Conservation (phyloP, 2,888 invertebrate species). For the Polymixis flavicincta region DNA sequence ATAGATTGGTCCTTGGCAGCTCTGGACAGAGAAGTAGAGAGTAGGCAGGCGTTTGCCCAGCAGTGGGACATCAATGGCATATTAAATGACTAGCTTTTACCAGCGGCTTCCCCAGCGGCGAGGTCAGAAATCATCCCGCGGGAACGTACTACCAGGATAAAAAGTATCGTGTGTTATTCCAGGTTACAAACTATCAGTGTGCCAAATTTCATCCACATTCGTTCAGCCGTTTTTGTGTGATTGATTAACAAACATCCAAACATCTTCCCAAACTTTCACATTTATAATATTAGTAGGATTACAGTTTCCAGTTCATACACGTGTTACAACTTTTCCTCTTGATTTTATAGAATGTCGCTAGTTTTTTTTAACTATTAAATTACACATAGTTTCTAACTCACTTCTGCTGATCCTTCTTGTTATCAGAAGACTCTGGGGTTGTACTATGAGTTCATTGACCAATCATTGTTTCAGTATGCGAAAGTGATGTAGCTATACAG, state of each 20-base stretch:
- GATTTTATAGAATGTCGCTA: constrained; percentile 14
- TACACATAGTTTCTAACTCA: constrained; percentile 20
- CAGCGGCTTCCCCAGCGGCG: no score
- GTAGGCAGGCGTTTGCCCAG: no score
- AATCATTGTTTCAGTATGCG: background rate
- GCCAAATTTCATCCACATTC: no score
- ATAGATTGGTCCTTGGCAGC: background rate
- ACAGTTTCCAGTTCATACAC: background rate
- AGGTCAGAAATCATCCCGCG: no score
- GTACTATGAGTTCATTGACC: constrained; percentile 1
- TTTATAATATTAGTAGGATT: background rate
- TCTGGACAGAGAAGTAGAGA: background rate
- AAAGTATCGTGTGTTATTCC: no score
- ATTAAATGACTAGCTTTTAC: no score
- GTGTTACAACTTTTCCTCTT: constrained; percentile 18
- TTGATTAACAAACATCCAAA: no score
- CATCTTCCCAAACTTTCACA: no score
- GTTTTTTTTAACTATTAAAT: constrained; percentile 3
- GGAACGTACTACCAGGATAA: no score
- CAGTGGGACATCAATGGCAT: no score
- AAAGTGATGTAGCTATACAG: background rate
- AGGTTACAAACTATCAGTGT: no score
- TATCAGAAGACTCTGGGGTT: constrained; percentile 5
- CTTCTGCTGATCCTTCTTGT: background rate
- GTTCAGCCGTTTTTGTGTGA: no score